Percentiles rank a stretch among this genome's conserved stretches.
phyloP scores from a whole-genome alignment of 2,113 vertebrate species.

The Saccopteryx leptura region DNA sequence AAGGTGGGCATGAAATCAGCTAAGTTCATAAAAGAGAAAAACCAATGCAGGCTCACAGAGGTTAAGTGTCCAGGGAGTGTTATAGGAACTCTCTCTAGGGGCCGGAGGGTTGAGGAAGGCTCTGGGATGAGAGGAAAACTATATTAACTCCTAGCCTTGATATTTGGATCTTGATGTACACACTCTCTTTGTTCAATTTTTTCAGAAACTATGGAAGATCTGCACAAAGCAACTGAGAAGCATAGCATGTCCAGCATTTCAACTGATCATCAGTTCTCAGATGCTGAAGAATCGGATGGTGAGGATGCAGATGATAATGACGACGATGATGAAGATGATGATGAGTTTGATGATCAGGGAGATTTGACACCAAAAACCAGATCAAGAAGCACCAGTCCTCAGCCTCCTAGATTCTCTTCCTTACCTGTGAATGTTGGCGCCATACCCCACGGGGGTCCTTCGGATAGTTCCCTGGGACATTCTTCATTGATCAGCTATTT shows the following conservation, averaged over 20 bases:
- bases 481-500: slow-evolving; percentile 96
- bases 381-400: slow-evolving; percentile 98
- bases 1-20: neutral
- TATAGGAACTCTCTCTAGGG: neutral
- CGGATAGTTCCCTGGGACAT: slow-evolving; percentile 90
- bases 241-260: slow-evolving; percentile 89
- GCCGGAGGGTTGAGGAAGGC: neutral
- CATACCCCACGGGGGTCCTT: slow-evolving; percentile 88
- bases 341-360: slow-evolving; percentile 96
- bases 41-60: neutral
- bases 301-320: slow-evolving; percentile 97
- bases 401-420: slow-evolving; percentile 93
- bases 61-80: neutral
- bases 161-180: neutral
- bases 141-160: neutral
- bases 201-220: slow-evolving; percentile 94
- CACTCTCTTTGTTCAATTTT: slow-evolving; percentile 50
- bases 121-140: neutral
- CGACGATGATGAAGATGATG: slow-evolving; percentile 96
- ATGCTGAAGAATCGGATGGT: slow-evolving; percentile 96
- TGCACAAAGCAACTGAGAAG: slow-evolving; percentile 92
- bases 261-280: slow-evolving; percentile 97
- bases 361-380: slow-evolving; percentile 97
- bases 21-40: neutral
- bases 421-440: slow-evolving; percentile 90